Evolutionary conservation across 30 jellyfish, hydroid and myxozoan species (phyloP), one percentile per base, ranked within the genome.

Genomic region (Aurelia coerulea): DNA sequence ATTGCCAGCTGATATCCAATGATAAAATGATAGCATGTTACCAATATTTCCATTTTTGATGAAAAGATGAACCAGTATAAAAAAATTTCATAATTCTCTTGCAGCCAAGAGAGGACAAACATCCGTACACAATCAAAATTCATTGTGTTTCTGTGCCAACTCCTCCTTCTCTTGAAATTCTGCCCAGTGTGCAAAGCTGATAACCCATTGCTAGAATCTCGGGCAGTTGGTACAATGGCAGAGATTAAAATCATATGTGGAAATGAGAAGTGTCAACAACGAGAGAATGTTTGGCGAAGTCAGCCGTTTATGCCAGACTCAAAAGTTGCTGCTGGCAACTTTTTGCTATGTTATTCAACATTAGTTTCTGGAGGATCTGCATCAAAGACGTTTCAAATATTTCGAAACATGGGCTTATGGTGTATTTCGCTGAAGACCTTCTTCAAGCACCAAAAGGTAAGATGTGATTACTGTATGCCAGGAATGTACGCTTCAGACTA

Each of bases 361-460:
- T 31, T 71, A 6, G 29, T 72, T 32, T 65, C 79, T 19, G 79
- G 93, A 15, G 80, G 80, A 65, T 46, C 88, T 29, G 87, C 81
- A 37, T 66, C 72, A 15, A 84, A 84, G 62, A 37, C 37, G n/a
- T 67, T 67, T 23, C 68, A 58, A 35, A 62, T 84, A 31, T 84
- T 71, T 49, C 23, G 53, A 52, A 60, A 60, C 35, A 84, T 84
- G 80, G 80, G 87, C 17, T 35, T 84, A 14, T 65, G 66, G 15
- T 84, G 86, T 62, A 54, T 82, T 41, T 82, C 87, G 18, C 68
- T 72, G n/a, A 58, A 52, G 32, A 84, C 88, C 29, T 82, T 70
- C 64, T 70, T 70, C 81, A 71, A 84, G 53, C 83, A 84, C 73
- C 87, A 84, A 74, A 71, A 74, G 75, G 93, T 84, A 72, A 63